A percentile compares a stretch with the other conserved stretches of the same genome.
Conservation (phyloP, 1,140 invertebrate species). For the Lucilia sericata region DNA sequence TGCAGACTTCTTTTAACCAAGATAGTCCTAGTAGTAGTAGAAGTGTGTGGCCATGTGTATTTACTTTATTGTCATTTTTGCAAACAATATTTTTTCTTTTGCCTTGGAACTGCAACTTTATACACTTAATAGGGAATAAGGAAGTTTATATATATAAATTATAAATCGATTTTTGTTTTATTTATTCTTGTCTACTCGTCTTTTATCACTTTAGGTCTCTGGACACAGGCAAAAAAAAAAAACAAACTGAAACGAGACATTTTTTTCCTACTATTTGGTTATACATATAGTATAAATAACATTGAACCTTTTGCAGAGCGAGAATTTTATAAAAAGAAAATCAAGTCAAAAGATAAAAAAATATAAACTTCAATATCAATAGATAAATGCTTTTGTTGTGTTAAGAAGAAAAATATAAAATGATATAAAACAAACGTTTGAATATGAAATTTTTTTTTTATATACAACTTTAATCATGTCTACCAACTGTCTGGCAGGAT, state of each 20-base stretch:
- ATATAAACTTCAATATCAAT: conserved; percentile 6
- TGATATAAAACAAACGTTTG: not conserved
- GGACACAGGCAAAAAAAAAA: not conserved
- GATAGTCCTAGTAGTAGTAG: too few relatives aligned
- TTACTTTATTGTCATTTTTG: not conserved
- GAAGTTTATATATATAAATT: not conserved
- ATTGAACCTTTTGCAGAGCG: not conserved
- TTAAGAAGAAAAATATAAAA: not conserved
- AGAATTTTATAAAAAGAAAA: too few relatives aligned
- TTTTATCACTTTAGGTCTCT: not conserved
- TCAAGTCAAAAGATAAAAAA: not conserved
- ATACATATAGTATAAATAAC: not conserved
- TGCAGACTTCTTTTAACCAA: too few relatives aligned
- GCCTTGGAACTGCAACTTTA: not conserved
- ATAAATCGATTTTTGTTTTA: conserved; percentile 25
- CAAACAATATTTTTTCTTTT: not conserved
- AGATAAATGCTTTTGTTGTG: not conserved
- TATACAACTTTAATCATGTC: conserved; percentile 22
- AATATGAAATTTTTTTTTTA: not conserved
- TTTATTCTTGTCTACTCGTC: not conserved
- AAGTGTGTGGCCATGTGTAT: not conserved
- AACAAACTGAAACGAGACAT: not conserved
- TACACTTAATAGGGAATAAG: not conserved
- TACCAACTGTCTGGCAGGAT: not conserved
- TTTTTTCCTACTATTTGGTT: not conserved